phyloP scores from a whole-genome alignment of 2,888 invertebrate species.

The Catocala sponsa region DNA sequence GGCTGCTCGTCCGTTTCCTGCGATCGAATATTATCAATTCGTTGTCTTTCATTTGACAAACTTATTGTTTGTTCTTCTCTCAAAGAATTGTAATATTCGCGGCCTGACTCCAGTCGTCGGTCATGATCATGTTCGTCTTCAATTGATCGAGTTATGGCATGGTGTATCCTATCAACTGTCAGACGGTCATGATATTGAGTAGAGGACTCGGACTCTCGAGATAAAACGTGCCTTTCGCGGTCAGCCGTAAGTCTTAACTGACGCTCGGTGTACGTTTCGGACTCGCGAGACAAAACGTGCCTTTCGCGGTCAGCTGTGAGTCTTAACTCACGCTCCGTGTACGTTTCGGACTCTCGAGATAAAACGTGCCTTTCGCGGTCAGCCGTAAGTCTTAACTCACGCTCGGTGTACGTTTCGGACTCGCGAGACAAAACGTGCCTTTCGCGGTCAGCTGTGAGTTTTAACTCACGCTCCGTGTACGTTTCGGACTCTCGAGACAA shows the following conservation, averaged over 20 bases:
- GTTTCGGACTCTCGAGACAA: too few species aligned
- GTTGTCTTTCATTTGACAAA: constrained; percentile 10
- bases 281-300: too few species aligned
- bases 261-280: too few species aligned
- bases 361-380: too few species aligned
- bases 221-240: constrained; percentile 4
- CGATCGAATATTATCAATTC: constrained; percentile 5
- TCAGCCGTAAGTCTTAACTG: constrained; percentile 4
- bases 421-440: too few species aligned
- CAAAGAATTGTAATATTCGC: constrained; percentile 10
- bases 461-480: background rate
- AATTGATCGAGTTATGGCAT: constrained; percentile 2
- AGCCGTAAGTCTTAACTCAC: background rate
- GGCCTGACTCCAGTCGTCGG: constrained; percentile 5
- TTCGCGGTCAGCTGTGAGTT: background rate
- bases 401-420: too few species aligned
- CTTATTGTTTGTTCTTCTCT: constrained; percentile 1
- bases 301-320: too few species aligned
- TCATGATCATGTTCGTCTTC: constrained; percentile 4
- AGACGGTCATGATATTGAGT: constrained; percentile 6
- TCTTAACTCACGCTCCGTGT: background rate
- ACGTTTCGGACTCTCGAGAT: too few species aligned
- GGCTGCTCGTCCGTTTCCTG: constrained; percentile 4
- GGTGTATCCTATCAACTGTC: constrained; percentile 1
- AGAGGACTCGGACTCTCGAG: constrained; percentile 3